Base-by-base conservation (phyloP, 2,113 vertebrate genomes). In the Chamaea fasciata region DNA sequence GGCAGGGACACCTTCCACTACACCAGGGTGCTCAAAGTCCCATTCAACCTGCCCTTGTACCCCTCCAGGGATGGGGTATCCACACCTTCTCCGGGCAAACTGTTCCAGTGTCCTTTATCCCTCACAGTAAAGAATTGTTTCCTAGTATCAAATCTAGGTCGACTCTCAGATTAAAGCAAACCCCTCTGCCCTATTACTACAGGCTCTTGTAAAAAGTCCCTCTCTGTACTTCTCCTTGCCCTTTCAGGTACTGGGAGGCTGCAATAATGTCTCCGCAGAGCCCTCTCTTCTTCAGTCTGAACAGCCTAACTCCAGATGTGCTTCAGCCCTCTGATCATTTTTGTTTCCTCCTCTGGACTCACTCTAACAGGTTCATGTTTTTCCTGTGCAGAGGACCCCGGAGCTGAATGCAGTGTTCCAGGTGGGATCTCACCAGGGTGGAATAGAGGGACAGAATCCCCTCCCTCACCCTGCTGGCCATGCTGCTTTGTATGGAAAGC, bases 241-340 rank as follows among this genome's bases (percentile, higher is more conserved):
- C 9, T 37, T 67, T 67, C 21, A 26, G 15, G 3, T 21, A 21
- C n/a, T 39, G 28, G 9, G 35, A 60, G 28, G 9, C 33, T 53
- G 30, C 17, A 53, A 22, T 10, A 31, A 39, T 1, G 0, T 67
- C 28, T 41, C 9, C 5, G 20, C 0, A 1, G n/a, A 27, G 16
- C n/a, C 5, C 47, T 47, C 11, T n/a, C 16, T 46, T n/a, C 28
- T 60, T 39, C 20, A 47, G 11, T 20, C 24, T 53, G 39, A 68
- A 7, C 14, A 62, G 17, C 14, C 11, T 9, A 31, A 60, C 30
- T 62, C n/a, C 20, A 41, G n/a, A 35, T 21, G 9, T 30, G 4
- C 11, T 53, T 50, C n/a, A 68, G 28, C 17, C 11, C 39, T 75
- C 16, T 41, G 28, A 47, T 22, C 6, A 68, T 22, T 49, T 73